These are phyloP conservation scores for Triplophysa rosa DNA, from an alignment of 2,113 vertebrate genomes.

Conservation along the genomic window DNA sequence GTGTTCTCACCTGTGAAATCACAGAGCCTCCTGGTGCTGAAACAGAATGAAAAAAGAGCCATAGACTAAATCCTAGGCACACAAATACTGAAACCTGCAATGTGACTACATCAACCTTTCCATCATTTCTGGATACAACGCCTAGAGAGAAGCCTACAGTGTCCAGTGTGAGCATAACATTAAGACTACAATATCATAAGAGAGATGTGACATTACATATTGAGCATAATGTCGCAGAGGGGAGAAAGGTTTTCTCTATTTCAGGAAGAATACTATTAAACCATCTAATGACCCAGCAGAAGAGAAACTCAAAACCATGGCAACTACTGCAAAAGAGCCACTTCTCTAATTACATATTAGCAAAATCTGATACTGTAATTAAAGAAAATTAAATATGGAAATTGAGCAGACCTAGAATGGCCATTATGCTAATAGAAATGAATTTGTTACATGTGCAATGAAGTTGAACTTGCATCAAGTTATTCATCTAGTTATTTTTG, in stretches of 20 bases:
- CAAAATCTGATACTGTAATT: conserved; percentile 52
- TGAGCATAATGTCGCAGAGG: conserved; percentile 33
- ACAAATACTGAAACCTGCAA: background rate
- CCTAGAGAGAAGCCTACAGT: conserved; percentile 21
- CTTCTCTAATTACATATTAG: conserved; percentile 53
- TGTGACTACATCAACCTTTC: conserved; percentile 20
- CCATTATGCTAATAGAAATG: conserved; percentile 32
- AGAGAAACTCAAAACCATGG: conserved; percentile 57
- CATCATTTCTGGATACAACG: background rate
- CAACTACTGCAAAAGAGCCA: conserved; percentile 51
- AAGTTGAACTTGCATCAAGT: background rate
- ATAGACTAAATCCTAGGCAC: background rate
- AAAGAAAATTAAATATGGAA: conserved; percentile 50
- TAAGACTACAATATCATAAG: conserved; percentile 8
- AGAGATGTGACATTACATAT: conserved; percentile 34
- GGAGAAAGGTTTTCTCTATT: conserved; percentile 37
- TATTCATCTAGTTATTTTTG: background rate
- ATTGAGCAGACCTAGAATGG: conserved; percentile 46
- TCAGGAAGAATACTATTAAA: conserved; percentile 52
- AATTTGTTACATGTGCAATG: background rate
- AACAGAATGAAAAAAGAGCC: conserved; percentile 1
- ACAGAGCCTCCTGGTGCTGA: conserved; percentile 15
- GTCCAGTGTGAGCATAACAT: conserved; percentile 24
- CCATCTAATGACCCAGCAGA: conserved; percentile 55
- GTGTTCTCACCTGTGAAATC: conserved; percentile 17